Conservation (phyloP, 1,140 invertebrate species). For the Pygmarrhopalites habei region DNA sequence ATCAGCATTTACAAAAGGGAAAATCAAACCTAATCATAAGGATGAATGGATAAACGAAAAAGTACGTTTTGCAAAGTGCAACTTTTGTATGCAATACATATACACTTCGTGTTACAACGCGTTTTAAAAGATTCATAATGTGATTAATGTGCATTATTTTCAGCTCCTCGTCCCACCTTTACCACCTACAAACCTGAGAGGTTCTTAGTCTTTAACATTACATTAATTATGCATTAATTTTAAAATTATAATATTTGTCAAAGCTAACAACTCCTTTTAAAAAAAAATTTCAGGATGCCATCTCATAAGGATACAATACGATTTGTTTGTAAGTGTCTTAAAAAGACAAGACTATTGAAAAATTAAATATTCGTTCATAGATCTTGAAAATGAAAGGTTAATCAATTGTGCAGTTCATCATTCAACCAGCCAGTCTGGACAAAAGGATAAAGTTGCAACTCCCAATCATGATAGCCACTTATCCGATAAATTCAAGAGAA, state of each 20-base stretch:
- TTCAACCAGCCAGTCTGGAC: conserved; percentile 81
- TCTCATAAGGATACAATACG: conserved; percentile 88
- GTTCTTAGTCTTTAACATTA: too few relatives aligned
- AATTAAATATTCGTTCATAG: too few relatives aligned
- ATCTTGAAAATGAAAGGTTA: too few relatives aligned
- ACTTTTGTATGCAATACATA: too few relatives aligned
- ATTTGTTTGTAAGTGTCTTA: conserved; percentile 74
- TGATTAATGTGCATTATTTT: too few relatives aligned
- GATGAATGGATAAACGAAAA: conserved; percentile 85
- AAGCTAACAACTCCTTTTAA: too few relatives aligned
- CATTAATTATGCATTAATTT: too few relatives aligned
- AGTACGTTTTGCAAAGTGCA: too few relatives aligned
- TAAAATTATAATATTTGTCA: too few relatives aligned
- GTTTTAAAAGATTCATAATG: too few relatives aligned
- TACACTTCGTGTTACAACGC: too few relatives aligned
- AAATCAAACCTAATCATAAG: conserved; percentile 68
- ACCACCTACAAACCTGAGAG: conserved; percentile 85
- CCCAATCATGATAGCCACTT: conserved; percentile 88
- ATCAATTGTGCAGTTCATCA: conserved; percentile 82
- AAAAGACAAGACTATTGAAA: too few relatives aligned
- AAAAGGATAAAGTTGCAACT: conserved; percentile 87
- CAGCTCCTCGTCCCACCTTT: conserved; percentile 90
- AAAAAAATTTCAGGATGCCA: conserved; percentile 86
- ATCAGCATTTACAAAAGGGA: conserved; percentile 69
- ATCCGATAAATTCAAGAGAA: conserved; percentile 63